These are phyloP conservation scores for Brachypalpus laphriformis DNA, from an alignment of 2,888 invertebrate species.

Conservation along the genomic window DNA sequence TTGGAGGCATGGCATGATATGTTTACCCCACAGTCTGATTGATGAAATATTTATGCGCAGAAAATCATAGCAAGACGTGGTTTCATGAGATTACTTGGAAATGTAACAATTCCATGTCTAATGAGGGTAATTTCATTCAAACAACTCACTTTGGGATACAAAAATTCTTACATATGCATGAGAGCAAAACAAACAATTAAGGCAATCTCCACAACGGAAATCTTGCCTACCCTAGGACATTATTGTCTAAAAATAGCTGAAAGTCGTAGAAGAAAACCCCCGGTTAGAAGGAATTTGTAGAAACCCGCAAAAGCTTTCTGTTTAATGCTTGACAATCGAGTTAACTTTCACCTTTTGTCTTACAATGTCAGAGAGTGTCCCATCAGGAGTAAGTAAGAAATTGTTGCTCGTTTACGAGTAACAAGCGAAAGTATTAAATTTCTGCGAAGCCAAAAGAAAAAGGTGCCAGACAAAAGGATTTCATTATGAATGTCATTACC, in stretches of 20 bases:
- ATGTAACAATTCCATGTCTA: background rate
- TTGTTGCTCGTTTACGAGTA: background rate
- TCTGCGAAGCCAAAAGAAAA: background rate
- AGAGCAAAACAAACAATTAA: background rate
- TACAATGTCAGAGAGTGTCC: slow-evolving; percentile 3
- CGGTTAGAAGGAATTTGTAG: background rate
- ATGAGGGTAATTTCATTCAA: background rate
- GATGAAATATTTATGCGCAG: background rate
- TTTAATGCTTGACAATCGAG: background rate
- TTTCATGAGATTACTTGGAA: background rate
- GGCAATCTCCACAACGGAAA: no score
- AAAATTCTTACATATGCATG: background rate
- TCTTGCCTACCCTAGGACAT: no score
- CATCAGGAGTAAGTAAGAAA: background rate
- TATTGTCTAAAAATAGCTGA: no score
- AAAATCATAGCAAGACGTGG: no score
- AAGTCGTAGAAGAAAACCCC: background rate
- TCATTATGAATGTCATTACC: background rate
- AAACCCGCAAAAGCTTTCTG: background rate
- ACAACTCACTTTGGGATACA: background rate
- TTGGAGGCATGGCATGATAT: background rate
- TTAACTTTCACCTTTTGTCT: background rate
- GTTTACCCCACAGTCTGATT: background rate
- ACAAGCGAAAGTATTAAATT: background rate
- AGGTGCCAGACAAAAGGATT: slow-evolving; percentile 21